Conservation (phyloP, 2,797 vertebrate genomes). For the Mallotus villosus region DNA sequence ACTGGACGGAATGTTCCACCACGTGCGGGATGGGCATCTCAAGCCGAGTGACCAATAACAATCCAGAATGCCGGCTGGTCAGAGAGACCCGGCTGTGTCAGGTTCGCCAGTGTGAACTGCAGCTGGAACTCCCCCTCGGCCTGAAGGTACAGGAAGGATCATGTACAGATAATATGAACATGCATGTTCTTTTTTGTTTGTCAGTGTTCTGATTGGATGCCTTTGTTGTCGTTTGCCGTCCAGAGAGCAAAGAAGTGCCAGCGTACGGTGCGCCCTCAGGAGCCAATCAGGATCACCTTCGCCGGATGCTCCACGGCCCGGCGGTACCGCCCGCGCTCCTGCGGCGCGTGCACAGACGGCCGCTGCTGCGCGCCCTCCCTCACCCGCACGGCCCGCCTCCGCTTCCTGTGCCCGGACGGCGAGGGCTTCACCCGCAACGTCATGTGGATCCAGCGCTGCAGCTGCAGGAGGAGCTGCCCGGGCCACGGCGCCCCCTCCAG, state of each 20-base stretch:
- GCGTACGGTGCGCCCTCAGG: slow-evolving; percentile 48
- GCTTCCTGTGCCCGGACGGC: slow-evolving; percentile 66
- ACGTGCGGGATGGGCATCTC: slow-evolving; percentile 76
- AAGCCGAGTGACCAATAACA: slow-evolving; percentile 73
- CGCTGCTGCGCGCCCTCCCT: slow-evolving; percentile 68
- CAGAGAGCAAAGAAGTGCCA: slow-evolving; percentile 68
- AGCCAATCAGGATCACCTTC: slow-evolving; percentile 57
- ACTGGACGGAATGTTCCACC: slow-evolving; percentile 73
- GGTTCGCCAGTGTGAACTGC: slow-evolving; percentile 58
- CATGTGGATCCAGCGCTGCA: slow-evolving; percentile 77
- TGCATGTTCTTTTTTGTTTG: neutral
- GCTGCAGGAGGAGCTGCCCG: slow-evolving; percentile 51
- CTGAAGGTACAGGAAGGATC: slow-evolving; percentile 57
- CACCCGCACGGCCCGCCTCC: slow-evolving; percentile 64
- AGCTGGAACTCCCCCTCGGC: slow-evolving; percentile 11
- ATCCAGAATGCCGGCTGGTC: slow-evolving; percentile 67
- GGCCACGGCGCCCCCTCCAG: slow-evolving; percentile 13
- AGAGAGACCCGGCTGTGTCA: slow-evolving; percentile 73
- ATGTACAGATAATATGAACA: neutral
- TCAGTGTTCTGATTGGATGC: neutral
- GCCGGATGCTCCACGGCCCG: slow-evolving; percentile 61
- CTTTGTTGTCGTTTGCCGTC: neutral
- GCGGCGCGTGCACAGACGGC: slow-evolving; percentile 60
- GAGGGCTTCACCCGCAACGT: slow-evolving; percentile 61
- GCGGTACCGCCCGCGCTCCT: slow-evolving; percentile 62